Evolutionary conservation across 2,797 vertebrate genomes (phyloP).

Genomic region (Ibycter americanus): DNA sequence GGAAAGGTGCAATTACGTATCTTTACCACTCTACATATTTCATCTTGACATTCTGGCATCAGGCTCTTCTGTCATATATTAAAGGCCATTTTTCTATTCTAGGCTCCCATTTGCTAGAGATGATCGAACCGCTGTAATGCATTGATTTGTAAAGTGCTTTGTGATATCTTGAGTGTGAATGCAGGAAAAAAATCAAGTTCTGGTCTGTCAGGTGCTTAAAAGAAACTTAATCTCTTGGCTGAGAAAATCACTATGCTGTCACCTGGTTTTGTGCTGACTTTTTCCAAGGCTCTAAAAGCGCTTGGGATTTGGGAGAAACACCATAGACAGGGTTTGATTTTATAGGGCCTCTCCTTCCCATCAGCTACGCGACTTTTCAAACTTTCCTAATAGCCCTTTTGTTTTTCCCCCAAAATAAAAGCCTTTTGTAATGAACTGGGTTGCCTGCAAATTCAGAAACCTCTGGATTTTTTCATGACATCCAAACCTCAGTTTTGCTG

Average conservation of each 20-base stretch:
- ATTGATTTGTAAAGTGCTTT: not conserved
- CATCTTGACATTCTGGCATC: not conserved
- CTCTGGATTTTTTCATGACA: not conserved
- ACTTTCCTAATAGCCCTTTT: not conserved
- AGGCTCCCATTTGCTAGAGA: not conserved
- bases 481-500: not conserved
- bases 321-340: not conserved
- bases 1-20: not conserved
- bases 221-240: not conserved
- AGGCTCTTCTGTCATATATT: not conserved
- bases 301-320: not conserved
- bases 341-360: not conserved
- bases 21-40: not conserved
- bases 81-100: not conserved
- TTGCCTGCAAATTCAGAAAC: not conserved
- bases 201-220: not conserved
- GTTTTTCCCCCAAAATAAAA: not conserved
- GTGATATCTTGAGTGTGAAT: not conserved
- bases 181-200: not conserved
- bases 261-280: not conserved
- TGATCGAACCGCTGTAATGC: not conserved
- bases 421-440: not conserved
- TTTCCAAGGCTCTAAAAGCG: not conserved
- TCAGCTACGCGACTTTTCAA: not conserved
- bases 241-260: not conserved